phyloP scores from a whole-genome alignment of 2,888 invertebrate genomes.

The Eumacrocentrus americanus region DNA sequence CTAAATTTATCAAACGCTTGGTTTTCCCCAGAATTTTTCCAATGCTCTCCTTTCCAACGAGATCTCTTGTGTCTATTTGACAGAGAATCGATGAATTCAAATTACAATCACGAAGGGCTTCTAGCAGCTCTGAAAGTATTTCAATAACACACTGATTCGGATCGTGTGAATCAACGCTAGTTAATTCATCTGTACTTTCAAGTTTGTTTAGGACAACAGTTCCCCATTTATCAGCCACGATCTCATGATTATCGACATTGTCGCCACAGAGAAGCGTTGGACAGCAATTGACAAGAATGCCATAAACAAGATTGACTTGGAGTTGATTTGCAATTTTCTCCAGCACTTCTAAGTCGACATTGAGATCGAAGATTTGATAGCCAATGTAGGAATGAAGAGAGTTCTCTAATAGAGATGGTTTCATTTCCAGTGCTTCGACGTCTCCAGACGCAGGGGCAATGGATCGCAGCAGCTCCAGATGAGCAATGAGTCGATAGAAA shows the following conservation, averaged over 20 bases:
- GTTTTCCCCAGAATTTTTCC: conserved; percentile 47
- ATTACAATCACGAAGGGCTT: conserved; percentile 35
- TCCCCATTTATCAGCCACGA: conserved; percentile 40
- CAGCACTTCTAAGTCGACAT: conserved; percentile 71
- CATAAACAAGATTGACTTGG: conserved; percentile 76
- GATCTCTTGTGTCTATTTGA: conserved; percentile 31
- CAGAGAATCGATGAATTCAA: conserved; percentile 30
- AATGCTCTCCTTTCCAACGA: conserved; percentile 40
- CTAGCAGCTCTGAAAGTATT: conserved; percentile 48
- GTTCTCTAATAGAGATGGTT: conserved; percentile 38
- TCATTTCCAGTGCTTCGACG: conserved; percentile 18
- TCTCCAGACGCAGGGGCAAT: conserved; percentile 42
- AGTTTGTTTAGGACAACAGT: conserved; percentile 57
- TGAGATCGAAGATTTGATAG: conserved; percentile 69
- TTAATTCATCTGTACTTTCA: conserved; percentile 51
- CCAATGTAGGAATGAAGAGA: conserved; percentile 51
- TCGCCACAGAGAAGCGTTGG: conserved; percentile 67
- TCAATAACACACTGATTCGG: conserved; percentile 51
- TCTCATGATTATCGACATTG: conserved; percentile 52
- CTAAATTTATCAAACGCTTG: conserved; percentile 43
- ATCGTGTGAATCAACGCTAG: conserved; percentile 35
- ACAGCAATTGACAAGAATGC: conserved; percentile 75
- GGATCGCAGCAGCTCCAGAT: conserved; percentile 45
- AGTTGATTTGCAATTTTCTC: conserved; percentile 73
- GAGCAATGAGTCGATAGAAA: conserved; percentile 42